phyloP scores from a whole-genome alignment of 2,113 vertebrate genomes.

The Rhinopomastus cyanomelas region DNA sequence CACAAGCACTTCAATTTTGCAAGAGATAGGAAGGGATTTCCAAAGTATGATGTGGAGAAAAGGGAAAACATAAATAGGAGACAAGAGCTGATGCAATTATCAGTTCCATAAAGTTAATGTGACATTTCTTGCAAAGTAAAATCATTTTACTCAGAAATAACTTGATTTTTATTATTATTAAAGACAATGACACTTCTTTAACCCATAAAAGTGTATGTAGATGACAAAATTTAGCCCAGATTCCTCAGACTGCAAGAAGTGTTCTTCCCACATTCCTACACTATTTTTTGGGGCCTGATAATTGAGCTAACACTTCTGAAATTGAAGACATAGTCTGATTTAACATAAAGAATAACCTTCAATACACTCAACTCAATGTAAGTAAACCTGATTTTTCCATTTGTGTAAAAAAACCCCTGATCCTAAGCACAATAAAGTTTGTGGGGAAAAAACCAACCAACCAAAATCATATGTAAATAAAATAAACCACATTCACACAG shows the following conservation, averaged over 20 bases:
- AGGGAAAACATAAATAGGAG: not conserved
- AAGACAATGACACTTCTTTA: not conserved
- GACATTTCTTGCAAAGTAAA: not conserved
- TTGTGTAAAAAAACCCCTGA: not conserved
- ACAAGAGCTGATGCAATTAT: not conserved
- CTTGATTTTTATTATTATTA: not conserved
- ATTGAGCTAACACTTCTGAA: not conserved
- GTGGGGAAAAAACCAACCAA: rapidly evolving
- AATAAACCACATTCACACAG: not conserved
- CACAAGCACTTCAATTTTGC: not conserved
- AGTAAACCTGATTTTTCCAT: not conserved
- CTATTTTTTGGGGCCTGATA: not conserved
- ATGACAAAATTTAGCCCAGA: not conserved
- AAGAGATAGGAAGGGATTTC: not conserved
- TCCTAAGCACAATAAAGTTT: not conserved
- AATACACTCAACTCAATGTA: not conserved
- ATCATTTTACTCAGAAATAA: not conserved
- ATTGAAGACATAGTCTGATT: not conserved
- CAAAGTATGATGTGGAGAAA: not conserved
- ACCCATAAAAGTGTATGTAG: not conserved
- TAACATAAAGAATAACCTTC: not conserved
- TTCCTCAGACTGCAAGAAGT: not conserved
- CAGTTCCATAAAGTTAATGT: not conserved
- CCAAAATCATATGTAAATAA: not conserved
- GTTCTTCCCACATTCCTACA: not conserved